These are phyloP conservation scores for Dermochelys coriacea DNA, from an alignment of 2,797 vertebrate species.

Conservation along the genomic window DNA sequence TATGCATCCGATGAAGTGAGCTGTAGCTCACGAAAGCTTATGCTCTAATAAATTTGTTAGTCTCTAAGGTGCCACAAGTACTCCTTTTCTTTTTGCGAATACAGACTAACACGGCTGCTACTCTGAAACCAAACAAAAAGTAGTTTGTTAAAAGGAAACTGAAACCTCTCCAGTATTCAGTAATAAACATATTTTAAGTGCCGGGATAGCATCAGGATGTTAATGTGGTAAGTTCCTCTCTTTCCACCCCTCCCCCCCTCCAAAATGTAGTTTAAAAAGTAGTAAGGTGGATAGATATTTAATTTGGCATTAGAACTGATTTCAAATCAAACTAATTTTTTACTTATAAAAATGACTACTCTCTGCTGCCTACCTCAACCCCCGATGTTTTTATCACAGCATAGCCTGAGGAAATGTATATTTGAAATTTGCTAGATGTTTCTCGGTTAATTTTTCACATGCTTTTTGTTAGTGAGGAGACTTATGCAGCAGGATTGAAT, in stretches of 20 bases:
- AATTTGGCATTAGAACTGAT: not conserved
- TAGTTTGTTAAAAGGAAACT: conserved; percentile 53
- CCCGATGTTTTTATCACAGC: not conserved
- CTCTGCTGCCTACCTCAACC: not conserved
- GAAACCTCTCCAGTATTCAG: conserved; percentile 40
- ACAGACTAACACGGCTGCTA: too few species aligned
- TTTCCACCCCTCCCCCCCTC: not conserved
- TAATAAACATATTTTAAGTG: conserved; percentile 53
- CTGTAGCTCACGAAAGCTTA: too few species aligned
- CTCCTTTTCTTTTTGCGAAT: too few species aligned
- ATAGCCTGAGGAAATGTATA: not conserved
- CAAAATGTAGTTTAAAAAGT: not conserved
- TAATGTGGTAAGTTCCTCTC: conserved; percentile 3
- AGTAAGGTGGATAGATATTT: not conserved
- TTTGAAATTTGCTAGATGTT: not conserved
- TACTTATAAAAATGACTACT: not conserved
- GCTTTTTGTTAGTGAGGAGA: not conserved
- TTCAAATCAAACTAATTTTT: not conserved
- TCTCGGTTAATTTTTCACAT: not conserved
- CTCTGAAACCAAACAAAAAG: conserved; percentile 39
- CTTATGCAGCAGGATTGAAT: not conserved
- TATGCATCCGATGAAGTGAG: too few species aligned
- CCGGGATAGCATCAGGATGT: conserved; percentile 18
- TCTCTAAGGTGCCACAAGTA: too few species aligned
- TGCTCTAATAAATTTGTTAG: too few species aligned